Evolutionary conservation across 2,888 invertebrate species (phyloP), one percentile per base, ranked within the genome.

Genomic region (Caenorhabditis sp.): DNA sequence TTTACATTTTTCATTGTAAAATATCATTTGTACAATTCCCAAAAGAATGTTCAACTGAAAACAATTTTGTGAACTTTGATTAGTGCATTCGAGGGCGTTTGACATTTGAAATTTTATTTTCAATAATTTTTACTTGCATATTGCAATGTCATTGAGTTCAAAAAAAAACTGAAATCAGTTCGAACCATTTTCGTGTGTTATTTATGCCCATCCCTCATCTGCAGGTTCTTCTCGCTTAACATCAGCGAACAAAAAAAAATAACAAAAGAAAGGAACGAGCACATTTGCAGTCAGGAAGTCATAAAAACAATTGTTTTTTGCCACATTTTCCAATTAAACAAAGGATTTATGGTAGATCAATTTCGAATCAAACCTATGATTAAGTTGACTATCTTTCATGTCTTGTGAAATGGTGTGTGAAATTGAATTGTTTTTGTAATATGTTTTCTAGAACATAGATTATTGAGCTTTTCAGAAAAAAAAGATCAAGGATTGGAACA

Each of bases 241-340:
- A 43, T 43, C 8, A 14, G 17, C 14, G 43, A 43, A 43, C 17
- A 43, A 43, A 43, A 43, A 36, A 36, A 43, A 43, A 43, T 43
- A 43, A 43, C 43, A 43, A 43, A 43, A 43, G 17, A 43, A 43
- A 3, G 31, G 31, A 31, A 31, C 31, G 31, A 31, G 31, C 31
- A 43, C 43, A 43, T 17, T 10, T 17, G 7, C 43, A 43, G 43
- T 43, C 43, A 43, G 43, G 43, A 43, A 43, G 43, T 43, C 43
- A 43, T 43, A 43, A 43, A 43, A 43, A 43, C 43, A 43, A 43
- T 43, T 43, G 43, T 43, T 43, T 43, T 43, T 43, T 31, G 43
- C 43, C 43, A 43, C 43, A 43, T 43, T 43, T 43, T 43, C 43
- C 43, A 43, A 43, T 43, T 43, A 43, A 43, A 17, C 14, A 43